Percentiles rank a stretch among this genome's conserved stretches.
phyloP scores from a whole-genome alignment of 2,113 vertebrate species.

The Murina feae region DNA sequence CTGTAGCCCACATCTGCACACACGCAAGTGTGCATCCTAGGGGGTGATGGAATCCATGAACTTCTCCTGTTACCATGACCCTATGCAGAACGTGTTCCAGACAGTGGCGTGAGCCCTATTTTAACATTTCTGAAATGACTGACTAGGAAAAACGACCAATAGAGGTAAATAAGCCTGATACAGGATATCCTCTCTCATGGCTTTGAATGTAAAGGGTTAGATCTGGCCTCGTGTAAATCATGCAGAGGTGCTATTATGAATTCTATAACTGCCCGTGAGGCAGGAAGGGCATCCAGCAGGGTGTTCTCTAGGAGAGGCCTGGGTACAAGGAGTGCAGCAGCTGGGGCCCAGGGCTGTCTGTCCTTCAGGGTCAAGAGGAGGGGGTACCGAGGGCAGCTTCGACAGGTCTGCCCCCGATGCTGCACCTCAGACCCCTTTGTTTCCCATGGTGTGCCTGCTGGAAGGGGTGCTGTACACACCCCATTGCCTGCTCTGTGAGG shows the following conservation, averaged over 20 bases:
- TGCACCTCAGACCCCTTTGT: not conserved
- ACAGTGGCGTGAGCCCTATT: not conserved
- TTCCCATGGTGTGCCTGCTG: accelerated
- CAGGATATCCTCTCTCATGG: too few relatives aligned
- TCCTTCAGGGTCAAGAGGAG: not conserved
- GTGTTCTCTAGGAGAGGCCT: not conserved
- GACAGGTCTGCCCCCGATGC: not conserved
- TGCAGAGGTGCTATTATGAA: not conserved
- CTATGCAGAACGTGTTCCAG: not conserved
- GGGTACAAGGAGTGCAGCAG: not conserved
- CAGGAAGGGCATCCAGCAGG: not conserved
- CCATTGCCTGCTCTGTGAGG: not conserved
- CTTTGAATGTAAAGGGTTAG: not conserved
- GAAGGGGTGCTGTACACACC: not conserved
- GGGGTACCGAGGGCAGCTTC: not conserved
- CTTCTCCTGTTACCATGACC: too few relatives aligned
- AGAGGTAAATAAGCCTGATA: not conserved
- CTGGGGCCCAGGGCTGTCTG: not conserved
- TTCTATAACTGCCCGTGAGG: not conserved
- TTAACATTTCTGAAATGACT: conserved; percentile 30
- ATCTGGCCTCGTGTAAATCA: not conserved
- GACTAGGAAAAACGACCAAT: not conserved
- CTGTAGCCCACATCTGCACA: not conserved
- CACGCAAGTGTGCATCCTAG: not conserved
- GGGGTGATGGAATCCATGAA: not conserved